phyloP scores from a whole-genome alignment of 1,140 invertebrate species.

The Conus ventricosus region DNA sequence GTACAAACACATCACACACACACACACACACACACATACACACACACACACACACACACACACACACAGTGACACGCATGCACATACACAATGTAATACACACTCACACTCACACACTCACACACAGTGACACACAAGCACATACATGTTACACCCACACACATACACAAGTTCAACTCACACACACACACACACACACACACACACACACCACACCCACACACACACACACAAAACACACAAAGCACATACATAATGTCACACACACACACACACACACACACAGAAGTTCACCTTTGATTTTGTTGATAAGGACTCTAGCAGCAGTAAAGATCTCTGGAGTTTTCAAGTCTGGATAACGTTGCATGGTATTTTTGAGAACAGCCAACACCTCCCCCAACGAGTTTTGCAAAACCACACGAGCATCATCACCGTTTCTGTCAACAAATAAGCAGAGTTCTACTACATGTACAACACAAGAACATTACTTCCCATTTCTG shows the following conservation, averaged over 20 bases:
- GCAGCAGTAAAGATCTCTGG: constrained; percentile 77
- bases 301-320: constrained; percentile 76
- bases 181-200: not conserved
- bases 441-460: constrained; percentile 23
- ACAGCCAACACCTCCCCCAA: constrained; percentile 77
- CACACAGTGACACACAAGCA: too few species aligned
- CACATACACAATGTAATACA: too few species aligned
- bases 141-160: too few species aligned
- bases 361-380: constrained; percentile 76
- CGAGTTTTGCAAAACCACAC: constrained; percentile 76
- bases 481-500: too few species aligned
- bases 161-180: not conserved
- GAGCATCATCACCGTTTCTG: constrained; percentile 75
- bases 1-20: too few species aligned
- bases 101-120: too few species aligned
- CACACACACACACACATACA: too few species aligned
- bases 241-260: not conserved
- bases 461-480: too few species aligned
- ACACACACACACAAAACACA: not conserved
- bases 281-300: constrained; percentile 74
- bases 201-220: not conserved
- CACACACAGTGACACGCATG: too few species aligned
- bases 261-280: not conserved
- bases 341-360: constrained; percentile 77
- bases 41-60: too few species aligned